Conservation (phyloP, 1,140 invertebrate species). For the Xylocopa sonorina region DNA sequence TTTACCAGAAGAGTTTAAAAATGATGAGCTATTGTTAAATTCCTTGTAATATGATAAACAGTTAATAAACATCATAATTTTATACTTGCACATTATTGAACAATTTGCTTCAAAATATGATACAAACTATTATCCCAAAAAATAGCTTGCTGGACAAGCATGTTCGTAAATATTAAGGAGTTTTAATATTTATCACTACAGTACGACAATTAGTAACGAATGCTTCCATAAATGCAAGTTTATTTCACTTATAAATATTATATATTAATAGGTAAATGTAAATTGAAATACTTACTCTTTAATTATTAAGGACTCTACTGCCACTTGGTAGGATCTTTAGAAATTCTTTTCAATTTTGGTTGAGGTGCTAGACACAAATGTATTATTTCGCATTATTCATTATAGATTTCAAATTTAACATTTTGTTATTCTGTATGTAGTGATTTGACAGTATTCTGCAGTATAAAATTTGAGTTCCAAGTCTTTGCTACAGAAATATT, state of each 20-base stretch:
- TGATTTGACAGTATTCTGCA: neutral
- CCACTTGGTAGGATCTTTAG: constrained; percentile 47
- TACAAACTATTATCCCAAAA: constrained; percentile 1
- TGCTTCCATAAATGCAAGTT: neutral
- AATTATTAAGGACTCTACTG: constrained; percentile 30
- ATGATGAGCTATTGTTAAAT: constrained; percentile 37
- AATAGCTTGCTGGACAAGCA: constrained; percentile 42
- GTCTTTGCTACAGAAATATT: neutral
- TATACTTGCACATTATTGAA: constrained; percentile 37
- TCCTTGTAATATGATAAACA: constrained; percentile 41
- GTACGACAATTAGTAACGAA: neutral
- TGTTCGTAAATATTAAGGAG: constrained; percentile 3
- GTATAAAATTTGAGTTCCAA: constrained; percentile 5
- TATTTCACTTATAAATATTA: constrained; percentile 10
- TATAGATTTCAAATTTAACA: neutral
- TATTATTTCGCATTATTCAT: neutral
- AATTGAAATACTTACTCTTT: constrained; percentile 9
- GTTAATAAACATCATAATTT: constrained; percentile 50
- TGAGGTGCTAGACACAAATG: neutral
- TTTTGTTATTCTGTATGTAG: neutral
- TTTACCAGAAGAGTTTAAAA: constrained; percentile 6
- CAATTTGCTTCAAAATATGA: constrained; percentile 25
- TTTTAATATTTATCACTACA: neutral
- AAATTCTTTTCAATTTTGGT: neutral
- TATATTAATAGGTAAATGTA: neutral